These are phyloP conservation scores for Pitta sordida DNA, from an alignment of 2,113 vertebrate genomes.

Conservation along the genomic window DNA sequence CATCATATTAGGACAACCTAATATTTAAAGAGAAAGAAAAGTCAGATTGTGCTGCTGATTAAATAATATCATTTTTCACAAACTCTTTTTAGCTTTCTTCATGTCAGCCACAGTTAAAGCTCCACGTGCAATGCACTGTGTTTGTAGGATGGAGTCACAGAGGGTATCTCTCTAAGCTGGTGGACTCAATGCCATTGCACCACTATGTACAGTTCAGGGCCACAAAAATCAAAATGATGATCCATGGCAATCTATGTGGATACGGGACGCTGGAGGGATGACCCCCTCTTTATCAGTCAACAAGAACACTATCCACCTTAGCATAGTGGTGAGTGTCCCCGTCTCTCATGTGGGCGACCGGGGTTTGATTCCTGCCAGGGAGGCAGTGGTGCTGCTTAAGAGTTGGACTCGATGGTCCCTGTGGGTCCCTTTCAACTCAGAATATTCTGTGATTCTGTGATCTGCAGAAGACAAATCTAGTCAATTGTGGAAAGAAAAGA, in stretches of 20 bases:
- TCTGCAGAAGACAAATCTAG: background rate
- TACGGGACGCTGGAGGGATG: background rate
- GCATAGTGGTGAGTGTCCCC: no score
- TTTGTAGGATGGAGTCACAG: background rate
- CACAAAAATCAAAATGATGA: background rate
- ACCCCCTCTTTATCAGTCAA: background rate
- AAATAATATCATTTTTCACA: background rate
- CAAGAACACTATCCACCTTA: no score
- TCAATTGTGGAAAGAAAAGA: background rate
- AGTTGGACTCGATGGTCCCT: no score
- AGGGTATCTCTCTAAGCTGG: constrained; percentile 40
- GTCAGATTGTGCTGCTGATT: background rate
- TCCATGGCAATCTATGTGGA: background rate
- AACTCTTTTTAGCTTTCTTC: background rate
- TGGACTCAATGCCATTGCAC: background rate
- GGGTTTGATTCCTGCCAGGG: no score
- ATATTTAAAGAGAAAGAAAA: background rate
- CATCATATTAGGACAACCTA: background rate
- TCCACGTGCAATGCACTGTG: background rate
- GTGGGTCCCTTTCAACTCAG: no score
- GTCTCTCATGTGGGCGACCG: no score
- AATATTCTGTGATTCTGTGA: no score
- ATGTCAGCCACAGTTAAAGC: background rate
- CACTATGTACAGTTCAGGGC: background rate
- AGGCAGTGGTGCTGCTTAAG: no score